Base-by-base conservation (phyloP, 2,113 vertebrate genomes). In the Chaenocephalus aceratus region DNA sequence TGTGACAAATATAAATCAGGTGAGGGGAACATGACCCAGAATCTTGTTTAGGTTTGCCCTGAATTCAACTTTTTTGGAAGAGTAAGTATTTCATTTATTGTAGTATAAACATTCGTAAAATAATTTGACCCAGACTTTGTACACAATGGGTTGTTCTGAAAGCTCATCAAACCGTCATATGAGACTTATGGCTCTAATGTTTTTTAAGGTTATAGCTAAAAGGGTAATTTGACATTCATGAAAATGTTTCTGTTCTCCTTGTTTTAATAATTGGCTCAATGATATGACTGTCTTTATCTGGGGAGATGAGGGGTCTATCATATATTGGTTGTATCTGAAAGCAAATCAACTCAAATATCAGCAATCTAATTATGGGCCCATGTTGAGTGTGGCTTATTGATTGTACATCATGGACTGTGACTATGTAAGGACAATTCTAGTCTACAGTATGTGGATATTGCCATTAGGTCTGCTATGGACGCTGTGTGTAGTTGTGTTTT, bases 1-100 rank as follows among this genome's bases (percentile, higher is more conserved):
- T 51, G 26, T 41, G 45, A 60, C 10, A 60, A 60, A 72, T 59
- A 26, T 36, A 60, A 72, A 57, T 49, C 16, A 36, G 21, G 45
- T 23, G 12, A 41, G 21, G 44, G 9, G 4, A 4, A 15, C 41
- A 10, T 59, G 44, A 58, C 23, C 51, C 13, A 34, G 51, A 36
- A 36, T 36, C 11, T 54, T 14, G 21, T 52, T 10, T 53, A 30
- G 26, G 16, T 15, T 18, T 65, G 14, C 23, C 23, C 15, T 8
- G 3, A 66, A 51, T 23, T 51, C 4, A 18, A 30, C 26, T 16
- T 16, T 49, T 6, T 65, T 10, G 10, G 14, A 36, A 5, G 26
- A 48, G 46, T 4, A 67, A 59, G 58, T 59, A 30, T 6, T 69
- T 56, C 0, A 9, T 23, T 68, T 14, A 23, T 6, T 6, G 10